Conservation (phyloP, 2,797 vertebrate species). For the Bovichtus diacanthus region DNA sequence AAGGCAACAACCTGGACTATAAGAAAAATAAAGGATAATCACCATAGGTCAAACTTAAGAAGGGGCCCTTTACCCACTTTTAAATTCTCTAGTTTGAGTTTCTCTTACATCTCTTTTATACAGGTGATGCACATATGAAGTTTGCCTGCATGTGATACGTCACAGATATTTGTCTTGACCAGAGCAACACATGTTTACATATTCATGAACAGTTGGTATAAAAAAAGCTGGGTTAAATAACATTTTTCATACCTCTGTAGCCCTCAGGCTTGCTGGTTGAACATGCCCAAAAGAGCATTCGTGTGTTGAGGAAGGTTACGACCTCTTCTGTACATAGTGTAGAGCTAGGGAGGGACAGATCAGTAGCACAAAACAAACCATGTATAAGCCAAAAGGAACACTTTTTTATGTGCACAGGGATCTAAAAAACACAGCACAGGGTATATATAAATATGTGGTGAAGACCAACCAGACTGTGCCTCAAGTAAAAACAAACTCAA, state of each 20-base stretch:
- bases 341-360: constrained; percentile 83
- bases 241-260: constrained; percentile 89
- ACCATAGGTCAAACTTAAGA: neutral
- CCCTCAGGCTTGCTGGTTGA: constrained; percentile 98
- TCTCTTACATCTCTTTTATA: neutral
- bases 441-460: neutral
- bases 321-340: constrained; percentile 97
- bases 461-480: neutral
- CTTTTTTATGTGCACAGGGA: neutral
- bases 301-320: constrained; percentile 94
- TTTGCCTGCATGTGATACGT: neutral
- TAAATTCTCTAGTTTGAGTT: neutral
- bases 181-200: neutral
- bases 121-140: neutral
- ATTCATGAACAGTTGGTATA: neutral
- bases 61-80: neutral
- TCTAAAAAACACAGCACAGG: neutral
- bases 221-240: neutral
- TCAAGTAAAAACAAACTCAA: neutral
- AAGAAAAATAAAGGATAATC: neutral
- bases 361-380: neutral
- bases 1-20: neutral
- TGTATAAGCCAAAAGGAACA: neutral
- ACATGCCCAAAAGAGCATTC: constrained; percentile 99
- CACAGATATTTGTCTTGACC: neutral